These are phyloP conservation scores for Panurus biarmicus DNA, from an alignment of 2,113 vertebrate species.

Conservation along the genomic window DNA sequence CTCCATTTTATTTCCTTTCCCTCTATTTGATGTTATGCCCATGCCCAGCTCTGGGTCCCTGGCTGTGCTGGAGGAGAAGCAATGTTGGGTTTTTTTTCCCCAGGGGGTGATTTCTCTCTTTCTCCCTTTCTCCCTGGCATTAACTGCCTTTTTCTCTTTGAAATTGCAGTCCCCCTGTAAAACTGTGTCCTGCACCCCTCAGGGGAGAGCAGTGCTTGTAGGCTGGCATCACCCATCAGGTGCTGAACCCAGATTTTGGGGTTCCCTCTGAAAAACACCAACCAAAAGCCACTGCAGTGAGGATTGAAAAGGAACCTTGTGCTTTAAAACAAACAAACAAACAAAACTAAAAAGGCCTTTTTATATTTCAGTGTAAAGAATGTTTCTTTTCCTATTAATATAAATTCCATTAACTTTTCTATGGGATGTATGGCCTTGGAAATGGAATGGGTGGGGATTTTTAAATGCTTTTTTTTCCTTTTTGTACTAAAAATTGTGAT, in stretches of 20 bases:
- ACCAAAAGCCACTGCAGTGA: neutral
- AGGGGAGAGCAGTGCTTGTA: constrained; percentile 88
- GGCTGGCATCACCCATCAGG: constrained; percentile 67
- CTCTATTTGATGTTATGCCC: neutral
- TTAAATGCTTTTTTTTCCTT: neutral
- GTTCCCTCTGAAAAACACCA: neutral
- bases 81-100: neutral
- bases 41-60: neutral
- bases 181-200: constrained; percentile 81
- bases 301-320: neutral
- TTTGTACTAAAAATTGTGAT: constrained; percentile 44
- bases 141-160: constrained; percentile 77
- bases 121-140: neutral
- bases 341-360: neutral
- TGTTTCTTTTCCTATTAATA: neutral
- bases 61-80: neutral
- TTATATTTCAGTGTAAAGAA: neutral
- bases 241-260: constrained; percentile 22
- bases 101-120: neutral
- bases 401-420: neutral
- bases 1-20: neutral
- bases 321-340: neutral
- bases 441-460: neutral
- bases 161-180: constrained; percentile 88
- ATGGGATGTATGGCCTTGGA: neutral